A percentile compares a stretch with the other conserved stretches of the same genome.
These are phyloP conservation scores for Enteromius paludinosus DNA, from an alignment of 2,797 vertebrate genomes.

Conservation along the genomic window DNA sequence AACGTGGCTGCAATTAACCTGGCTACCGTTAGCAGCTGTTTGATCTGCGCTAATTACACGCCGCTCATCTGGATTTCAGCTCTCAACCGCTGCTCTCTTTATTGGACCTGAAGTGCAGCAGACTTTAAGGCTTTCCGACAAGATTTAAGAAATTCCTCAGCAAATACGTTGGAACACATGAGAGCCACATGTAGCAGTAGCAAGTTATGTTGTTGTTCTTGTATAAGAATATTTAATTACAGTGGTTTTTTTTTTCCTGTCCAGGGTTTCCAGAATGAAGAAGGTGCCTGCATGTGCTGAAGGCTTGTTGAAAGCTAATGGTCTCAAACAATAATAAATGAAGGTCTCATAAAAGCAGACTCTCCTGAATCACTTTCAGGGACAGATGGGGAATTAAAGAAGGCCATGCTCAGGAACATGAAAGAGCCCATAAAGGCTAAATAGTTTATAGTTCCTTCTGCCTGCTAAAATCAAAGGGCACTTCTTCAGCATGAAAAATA, in stretches of 20 bases:
- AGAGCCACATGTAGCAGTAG: slow-evolving; percentile 38
- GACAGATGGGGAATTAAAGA: slow-evolving; percentile 70
- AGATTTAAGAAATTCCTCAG: slow-evolving; percentile 38
- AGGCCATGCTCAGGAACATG: slow-evolving; percentile 76
- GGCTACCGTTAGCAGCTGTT: slow-evolving; percentile 49
- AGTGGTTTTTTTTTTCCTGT: neutral
- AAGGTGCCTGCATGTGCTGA: slow-evolving; percentile 49
- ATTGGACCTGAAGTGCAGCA: slow-evolving; percentile 19
- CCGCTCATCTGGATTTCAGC: slow-evolving; percentile 46
- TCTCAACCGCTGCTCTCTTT: slow-evolving; percentile 28
- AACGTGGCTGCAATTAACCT: slow-evolving; percentile 60
- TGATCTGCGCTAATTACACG: slow-evolving; percentile 51
- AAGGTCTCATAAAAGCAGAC: slow-evolving; percentile 67
- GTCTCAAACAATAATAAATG: slow-evolving; percentile 65
- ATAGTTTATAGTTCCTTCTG: slow-evolving; percentile 54
- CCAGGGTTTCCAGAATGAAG: slow-evolving; percentile 24
- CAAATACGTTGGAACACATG: slow-evolving; percentile 18
- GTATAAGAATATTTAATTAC: slow-evolving; percentile 11
- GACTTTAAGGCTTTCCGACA: slow-evolving; percentile 22
- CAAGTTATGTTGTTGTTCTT: slow-evolving; percentile 1
- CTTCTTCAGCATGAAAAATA: slow-evolving; percentile 50
- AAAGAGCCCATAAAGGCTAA: slow-evolving; percentile 64
- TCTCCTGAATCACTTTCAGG: slow-evolving; percentile 63
- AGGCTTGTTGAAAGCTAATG: slow-evolving; percentile 58
- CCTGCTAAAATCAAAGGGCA: slow-evolving; percentile 48